These are phyloP conservation scores for Psammodynastes pulverulentus DNA, from an alignment of 2,113 vertebrate genomes.

Conservation along the genomic window DNA sequence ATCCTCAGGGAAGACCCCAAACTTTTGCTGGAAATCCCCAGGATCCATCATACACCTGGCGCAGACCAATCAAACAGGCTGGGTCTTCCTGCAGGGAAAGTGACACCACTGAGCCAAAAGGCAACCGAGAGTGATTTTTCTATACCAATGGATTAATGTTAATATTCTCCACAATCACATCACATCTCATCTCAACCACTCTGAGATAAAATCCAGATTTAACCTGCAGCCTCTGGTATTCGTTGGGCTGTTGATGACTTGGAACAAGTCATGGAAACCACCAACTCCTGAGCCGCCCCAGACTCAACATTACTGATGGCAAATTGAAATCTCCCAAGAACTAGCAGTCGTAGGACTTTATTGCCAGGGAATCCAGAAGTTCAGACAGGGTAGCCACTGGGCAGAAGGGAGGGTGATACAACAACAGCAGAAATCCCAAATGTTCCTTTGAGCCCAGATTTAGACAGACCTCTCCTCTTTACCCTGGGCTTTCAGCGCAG, in stretches of 20 bases:
- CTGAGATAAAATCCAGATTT: neutral
- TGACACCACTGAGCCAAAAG: neutral
- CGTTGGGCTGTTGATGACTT: neutral
- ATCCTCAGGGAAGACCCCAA: neutral
- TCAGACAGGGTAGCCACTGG: neutral
- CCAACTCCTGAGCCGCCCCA: neutral
- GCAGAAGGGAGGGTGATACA: neutral
- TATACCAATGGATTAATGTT: neutral
- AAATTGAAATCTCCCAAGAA: neutral
- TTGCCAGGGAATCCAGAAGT: neutral
- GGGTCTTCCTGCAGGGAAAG: neutral
- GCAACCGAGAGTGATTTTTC: neutral
- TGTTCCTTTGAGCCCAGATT: neutral
- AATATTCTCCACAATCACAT: neutral
- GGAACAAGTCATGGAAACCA: neutral
- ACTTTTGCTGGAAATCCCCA: neutral
- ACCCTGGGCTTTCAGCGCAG: neutral
- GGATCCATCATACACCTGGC: neutral
- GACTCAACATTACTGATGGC: neutral
- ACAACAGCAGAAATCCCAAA: neutral
- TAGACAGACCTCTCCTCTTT: neutral
- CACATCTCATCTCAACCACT: neutral
- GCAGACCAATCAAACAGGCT: neutral
- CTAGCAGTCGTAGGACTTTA: neutral
- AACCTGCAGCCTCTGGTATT: neutral